Evolutionary conservation across 2,888 invertebrate genomes (phyloP).

Genomic region (Dicycla oo): DNA sequence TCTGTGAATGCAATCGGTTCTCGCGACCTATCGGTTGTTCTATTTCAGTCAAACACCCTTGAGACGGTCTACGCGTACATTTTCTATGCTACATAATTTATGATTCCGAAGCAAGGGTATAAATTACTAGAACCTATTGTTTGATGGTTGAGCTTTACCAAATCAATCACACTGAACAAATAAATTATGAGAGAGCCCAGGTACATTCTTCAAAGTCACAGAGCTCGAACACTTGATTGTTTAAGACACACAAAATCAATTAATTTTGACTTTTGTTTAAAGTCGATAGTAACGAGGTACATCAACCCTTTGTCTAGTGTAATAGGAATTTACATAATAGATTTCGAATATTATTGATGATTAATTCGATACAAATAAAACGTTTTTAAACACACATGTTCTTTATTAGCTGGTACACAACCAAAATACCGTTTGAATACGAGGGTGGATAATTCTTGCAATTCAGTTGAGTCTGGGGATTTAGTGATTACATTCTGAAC

Average conservation of each 20-base stretch:
- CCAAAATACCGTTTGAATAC: background rate
- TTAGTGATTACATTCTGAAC: constrained; percentile 20
- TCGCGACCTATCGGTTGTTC: constrained; percentile 71
- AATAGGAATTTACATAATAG: background rate
- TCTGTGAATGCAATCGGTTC: constrained; percentile 74
- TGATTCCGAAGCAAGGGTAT: constrained; percentile 33
- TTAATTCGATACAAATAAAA: background rate
- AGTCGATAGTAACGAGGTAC: constrained; percentile 16
- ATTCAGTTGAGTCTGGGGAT: constrained; percentile 12
- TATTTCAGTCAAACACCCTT: constrained; percentile 70
- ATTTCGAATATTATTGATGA: background rate
- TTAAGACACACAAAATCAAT: constrained; percentile 47
- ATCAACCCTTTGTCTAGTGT: constrained; percentile 5
- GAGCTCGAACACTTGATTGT: constrained; percentile 36
- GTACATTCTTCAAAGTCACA: constrained; percentile 54
- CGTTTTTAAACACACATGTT: background rate
- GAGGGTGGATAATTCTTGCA: constrained; percentile 6
- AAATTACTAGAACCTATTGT: constrained; percentile 53
- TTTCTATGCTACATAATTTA: constrained; percentile 65
- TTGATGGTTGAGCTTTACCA: constrained; percentile 52
- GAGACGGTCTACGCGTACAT: constrained; percentile 49
- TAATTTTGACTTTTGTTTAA: constrained; percentile 46
- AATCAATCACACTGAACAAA: constrained; percentile 58
- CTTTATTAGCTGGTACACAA: background rate
- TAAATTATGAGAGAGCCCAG: constrained; percentile 51